phyloP scores from a whole-genome alignment of 2,113 vertebrate genomes.

The Macrotis lagotis region DNA sequence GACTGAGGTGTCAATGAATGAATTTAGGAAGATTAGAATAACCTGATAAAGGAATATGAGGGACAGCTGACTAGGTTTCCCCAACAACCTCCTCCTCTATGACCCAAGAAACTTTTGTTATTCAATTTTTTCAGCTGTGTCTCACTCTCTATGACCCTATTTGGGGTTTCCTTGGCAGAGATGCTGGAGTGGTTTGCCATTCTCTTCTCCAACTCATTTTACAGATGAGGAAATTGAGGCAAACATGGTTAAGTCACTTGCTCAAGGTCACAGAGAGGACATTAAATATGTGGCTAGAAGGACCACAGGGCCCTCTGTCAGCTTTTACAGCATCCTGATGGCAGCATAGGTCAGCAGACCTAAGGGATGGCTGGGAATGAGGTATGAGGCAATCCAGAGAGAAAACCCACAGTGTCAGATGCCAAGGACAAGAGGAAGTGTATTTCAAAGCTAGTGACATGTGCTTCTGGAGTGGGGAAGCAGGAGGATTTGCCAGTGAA shows the following conservation, averaged over 20 bases:
- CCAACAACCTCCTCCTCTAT: not conserved
- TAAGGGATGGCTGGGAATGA: not conserved
- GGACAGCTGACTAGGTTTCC: not conserved
- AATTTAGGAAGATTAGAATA: constrained; percentile 47
- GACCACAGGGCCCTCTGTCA: constrained; percentile 2
- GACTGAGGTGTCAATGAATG: not conserved
- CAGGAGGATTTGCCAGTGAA: not conserved
- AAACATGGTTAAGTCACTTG: not conserved
- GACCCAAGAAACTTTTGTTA: not conserved
- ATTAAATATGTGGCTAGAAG: not conserved
- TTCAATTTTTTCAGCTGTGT: not conserved
- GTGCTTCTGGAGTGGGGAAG: accelerated
- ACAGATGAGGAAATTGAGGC: not conserved
- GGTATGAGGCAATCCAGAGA: not conserved
- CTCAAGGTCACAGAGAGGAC: not conserved
- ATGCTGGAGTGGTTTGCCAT: not conserved
- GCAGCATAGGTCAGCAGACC: not conserved
- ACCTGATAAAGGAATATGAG: accelerated
- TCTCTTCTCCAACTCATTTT: not conserved
- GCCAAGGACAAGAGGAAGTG: not conserved
- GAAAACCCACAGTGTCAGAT: not conserved
- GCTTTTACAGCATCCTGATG: constrained; percentile 60
- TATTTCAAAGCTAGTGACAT: not conserved
- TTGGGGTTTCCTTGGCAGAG: not conserved
- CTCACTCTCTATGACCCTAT: not conserved